These are phyloP conservation scores for Fistularia commersonii DNA, from an alignment of 2,797 vertebrate genomes.

Conservation along the genomic window DNA sequence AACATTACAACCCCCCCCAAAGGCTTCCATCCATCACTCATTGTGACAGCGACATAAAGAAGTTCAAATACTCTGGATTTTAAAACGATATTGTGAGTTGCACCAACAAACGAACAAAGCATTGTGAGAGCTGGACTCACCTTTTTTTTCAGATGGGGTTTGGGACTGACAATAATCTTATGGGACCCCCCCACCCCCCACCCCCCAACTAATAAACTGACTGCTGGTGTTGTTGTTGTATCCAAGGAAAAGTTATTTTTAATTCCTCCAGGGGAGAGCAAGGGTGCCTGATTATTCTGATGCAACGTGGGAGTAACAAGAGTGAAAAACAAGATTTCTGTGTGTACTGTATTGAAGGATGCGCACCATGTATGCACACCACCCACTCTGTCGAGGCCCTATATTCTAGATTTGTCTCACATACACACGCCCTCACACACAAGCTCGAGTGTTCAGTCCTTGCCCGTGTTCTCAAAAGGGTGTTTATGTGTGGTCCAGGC, in stretches of 20 bases:
- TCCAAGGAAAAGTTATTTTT: constrained; percentile 52
- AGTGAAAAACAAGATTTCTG: constrained; percentile 35
- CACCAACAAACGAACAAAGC: constrained; percentile 4
- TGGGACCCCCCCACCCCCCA: constrained; percentile 31
- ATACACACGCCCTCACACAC: constrained; percentile 11
- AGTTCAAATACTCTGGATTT: constrained; percentile 29
- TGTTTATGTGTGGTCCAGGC: constrained; percentile 73
- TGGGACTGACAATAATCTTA: constrained; percentile 3
- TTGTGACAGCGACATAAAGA: constrained; percentile 54
- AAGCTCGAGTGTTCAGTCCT: constrained; percentile 26
- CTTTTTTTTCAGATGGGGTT: constrained; percentile 12
- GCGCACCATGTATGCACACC: constrained; percentile 33
- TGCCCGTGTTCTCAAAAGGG: constrained; percentile 39
- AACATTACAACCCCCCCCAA: constrained; percentile 56
- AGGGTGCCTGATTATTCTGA: constrained; percentile 47
- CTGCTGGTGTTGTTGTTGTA: constrained; percentile 21
- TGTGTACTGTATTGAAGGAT: constrained; percentile 33
- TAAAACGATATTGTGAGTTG: constrained; percentile 17
- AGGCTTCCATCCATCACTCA: constrained; percentile 45
- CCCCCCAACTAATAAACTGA: constrained; percentile 26
- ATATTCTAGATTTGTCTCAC: constrained; percentile 38
- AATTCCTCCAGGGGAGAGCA: constrained; percentile 28
- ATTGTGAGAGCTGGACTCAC: constrained; percentile 13
- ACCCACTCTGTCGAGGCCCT: constrained; percentile 46
- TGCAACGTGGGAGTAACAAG: constrained; percentile 66